A percentile compares a stretch with the other conserved stretches of the same genome.
These are phyloP conservation scores for Antedon mediterranea DNA, from an alignment of 53 echinoderm and acorn worm genomes.

Conservation along the genomic window DNA sequence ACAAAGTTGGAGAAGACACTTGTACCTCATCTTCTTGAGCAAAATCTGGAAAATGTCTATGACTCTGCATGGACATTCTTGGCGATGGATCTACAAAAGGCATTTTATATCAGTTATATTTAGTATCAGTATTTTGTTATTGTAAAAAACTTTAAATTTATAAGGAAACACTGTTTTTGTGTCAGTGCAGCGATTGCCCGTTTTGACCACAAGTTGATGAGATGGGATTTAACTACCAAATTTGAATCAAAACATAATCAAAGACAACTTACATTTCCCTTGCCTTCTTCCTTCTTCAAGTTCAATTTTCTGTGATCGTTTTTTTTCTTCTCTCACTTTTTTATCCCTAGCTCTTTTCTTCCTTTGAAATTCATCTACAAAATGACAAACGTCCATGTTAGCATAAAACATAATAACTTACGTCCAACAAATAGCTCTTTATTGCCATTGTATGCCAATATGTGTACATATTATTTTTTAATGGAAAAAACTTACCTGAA, in stretches of 20 bases:
- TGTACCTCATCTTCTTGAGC: background rate
- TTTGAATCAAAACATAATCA: too few species aligned
- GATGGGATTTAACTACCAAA: too few species aligned
- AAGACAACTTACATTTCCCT: conserved; percentile 74
- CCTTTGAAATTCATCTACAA: conserved; percentile 57
- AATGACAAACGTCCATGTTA: too few species aligned
- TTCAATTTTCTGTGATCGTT: conserved; percentile 49
- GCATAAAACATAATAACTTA: too few species aligned
- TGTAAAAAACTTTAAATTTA: too few species aligned
- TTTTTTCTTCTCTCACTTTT: conserved; percentile 62
- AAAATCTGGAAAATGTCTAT: conserved; percentile 59
- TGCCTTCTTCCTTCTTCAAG: conserved; percentile 46
- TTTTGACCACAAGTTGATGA: too few species aligned
- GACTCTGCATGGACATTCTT: conserved; percentile 54
- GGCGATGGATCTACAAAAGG: conserved; percentile 23
- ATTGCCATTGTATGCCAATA: too few species aligned
- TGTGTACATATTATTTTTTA: background rate
- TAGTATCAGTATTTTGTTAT: too few species aligned
- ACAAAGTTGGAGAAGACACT: conserved; percentile 9
- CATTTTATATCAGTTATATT: too few species aligned
- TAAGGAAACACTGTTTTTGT: too few species aligned
- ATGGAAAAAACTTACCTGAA: conserved; percentile 14
- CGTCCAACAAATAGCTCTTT: too few species aligned
- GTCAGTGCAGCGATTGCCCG: too few species aligned
- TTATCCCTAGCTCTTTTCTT: conserved; percentile 58